Evolutionary conservation across 2,888 invertebrate genomes (phyloP), one percentile per base, ranked within the genome.

Genomic region (Stenchaetothrips biformis): DNA sequence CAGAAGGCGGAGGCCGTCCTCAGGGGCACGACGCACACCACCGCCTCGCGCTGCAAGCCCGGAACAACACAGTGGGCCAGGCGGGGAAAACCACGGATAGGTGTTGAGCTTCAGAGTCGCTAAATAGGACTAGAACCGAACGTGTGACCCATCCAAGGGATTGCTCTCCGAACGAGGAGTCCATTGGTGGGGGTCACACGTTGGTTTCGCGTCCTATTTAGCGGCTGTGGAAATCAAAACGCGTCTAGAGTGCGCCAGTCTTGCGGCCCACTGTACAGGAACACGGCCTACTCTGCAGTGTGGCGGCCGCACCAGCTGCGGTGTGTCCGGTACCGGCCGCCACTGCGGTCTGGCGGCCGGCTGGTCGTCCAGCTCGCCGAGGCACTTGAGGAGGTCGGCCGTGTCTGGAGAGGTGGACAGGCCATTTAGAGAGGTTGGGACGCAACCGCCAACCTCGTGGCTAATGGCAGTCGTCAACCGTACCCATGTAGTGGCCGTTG

Each of bases 1-100:
- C 91, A 91, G 85, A 92, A 92, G 11, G 89, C 89, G n/a, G 88
- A 88, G 7, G 87, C 87, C 0, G 89, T 87, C 85, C 90, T 90
- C 21, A 91, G 86, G 77, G 87, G 86, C 47, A 92, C 89, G 59
- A 92, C 85, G 84, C 90, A 90, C 16, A 89, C 87, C 79, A 92
- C 86, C 0, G 89, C 87, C 84, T 92, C 91, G 80, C 90, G 88
- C 91, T 92, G 86, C 27, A 88, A 87, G 62, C 21, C 3, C 4
- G 67, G 21, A 8, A 74, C 8, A 7, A 18, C 2, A 18, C 53
- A 53, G 49, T 49, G 49, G 49, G 49, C n/a, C 3, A 18, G 16
- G 2, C n/a, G 62, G 16, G 13, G 16, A 18, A 62, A 18, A 6
- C 6, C 62, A 18, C 62, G 13, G 9, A 9, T 9, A 62, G 6